A percentile compares a stretch with the other conserved stretches of the same genome.
Conservation (phyloP, 2,113 vertebrate species). For the Petroica traversi region DNA sequence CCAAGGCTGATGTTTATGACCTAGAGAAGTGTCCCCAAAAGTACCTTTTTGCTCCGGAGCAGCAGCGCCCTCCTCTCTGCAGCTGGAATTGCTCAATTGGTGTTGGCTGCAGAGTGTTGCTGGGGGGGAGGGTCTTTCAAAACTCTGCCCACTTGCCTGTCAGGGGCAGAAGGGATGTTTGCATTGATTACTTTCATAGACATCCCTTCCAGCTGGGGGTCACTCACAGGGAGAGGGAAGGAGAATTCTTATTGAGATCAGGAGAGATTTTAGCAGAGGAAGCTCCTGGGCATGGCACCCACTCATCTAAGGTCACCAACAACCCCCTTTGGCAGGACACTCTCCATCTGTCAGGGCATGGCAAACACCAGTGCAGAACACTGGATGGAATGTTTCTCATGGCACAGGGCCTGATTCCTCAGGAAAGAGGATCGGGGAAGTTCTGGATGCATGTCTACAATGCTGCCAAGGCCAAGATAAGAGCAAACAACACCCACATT, state of each 20-base stretch:
- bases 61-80: constrained; percentile 72
- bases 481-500: not conserved
- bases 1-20: not conserved
- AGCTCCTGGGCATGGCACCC: not conserved
- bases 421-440: not conserved
- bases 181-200: not conserved
- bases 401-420: not conserved
- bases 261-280: not conserved
- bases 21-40: not conserved
- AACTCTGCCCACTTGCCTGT: constrained; percentile 74
- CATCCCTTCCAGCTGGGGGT: not conserved
- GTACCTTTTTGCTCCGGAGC: constrained; percentile 71
- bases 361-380: not conserved
- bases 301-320: not conserved
- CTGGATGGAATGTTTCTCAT: not conserved
- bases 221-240: not conserved
- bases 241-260: not conserved
- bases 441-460: not conserved
- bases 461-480: not conserved
- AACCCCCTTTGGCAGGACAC: not conserved
- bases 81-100: constrained; percentile 71
- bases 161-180: constrained; percentile 11
- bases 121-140: constrained; percentile 64
- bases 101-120: constrained; percentile 59
- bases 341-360: not conserved